phyloP scores from a whole-genome alignment of 2,888 invertebrate species.

The Ellobium chinense region DNA sequence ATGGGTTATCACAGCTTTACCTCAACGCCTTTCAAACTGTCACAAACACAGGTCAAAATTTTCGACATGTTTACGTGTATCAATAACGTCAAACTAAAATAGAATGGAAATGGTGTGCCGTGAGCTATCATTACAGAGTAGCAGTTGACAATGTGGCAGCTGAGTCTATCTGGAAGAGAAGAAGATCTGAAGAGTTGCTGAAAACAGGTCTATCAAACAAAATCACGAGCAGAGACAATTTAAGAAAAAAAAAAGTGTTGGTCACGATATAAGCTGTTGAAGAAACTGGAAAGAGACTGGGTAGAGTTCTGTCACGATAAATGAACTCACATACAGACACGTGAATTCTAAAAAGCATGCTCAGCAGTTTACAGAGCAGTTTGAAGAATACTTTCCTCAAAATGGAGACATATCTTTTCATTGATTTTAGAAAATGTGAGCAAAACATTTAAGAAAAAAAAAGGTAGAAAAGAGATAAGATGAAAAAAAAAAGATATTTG shows the following conservation, averaged over 20 bases:
- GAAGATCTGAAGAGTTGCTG: too few species aligned
- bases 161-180: constrained; percentile 2
- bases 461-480: neutral
- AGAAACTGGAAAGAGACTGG: neutral
- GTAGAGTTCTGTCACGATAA: neutral
- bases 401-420: neutral
- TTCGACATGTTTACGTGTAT: too few species aligned
- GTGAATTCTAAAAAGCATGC: constrained; percentile 1
- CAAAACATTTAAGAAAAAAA: constrained; percentile 11
- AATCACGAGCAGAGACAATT: neutral
- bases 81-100: too few species aligned
- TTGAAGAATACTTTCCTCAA: neutral
- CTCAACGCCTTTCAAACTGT: too few species aligned
- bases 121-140: too few species aligned
- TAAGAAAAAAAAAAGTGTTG: neutral
- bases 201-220: too few species aligned
- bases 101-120: too few species aligned
- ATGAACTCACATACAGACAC: neutral
- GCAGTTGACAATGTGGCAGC: neutral
- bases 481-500: neutral
- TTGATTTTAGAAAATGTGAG: neutral
- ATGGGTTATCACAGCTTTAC: too few species aligned
- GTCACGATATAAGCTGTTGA: constrained; percentile 16
- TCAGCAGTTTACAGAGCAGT: neutral
- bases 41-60: too few species aligned